Conservation (phyloP, 1,140 invertebrate species). For the Acyrthosiphon pisum region DNA sequence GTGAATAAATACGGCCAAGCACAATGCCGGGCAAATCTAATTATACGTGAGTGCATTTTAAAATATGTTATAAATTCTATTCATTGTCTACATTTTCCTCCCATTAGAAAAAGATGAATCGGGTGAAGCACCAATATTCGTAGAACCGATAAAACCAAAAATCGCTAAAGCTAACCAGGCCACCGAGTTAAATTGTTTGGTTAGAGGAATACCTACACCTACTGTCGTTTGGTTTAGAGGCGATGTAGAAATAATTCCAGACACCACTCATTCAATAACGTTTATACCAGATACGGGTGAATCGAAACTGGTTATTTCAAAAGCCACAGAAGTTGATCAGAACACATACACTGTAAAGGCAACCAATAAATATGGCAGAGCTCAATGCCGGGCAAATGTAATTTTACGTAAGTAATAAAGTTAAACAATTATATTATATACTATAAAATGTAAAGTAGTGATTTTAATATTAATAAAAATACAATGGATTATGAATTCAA, state of each 20-base stretch:
- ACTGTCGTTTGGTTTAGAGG: conserved; percentile 76
- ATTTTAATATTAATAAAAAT: neutral
- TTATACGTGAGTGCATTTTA: conserved; percentile 68
- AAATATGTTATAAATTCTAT: conserved; percentile 62
- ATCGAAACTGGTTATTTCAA: conserved; percentile 70
- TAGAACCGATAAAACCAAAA: conserved; percentile 71
- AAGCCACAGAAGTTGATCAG: conserved; percentile 71
- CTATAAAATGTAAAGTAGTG: neutral
- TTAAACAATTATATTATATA: neutral
- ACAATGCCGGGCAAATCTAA: conserved; percentile 73
- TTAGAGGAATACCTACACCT: conserved; percentile 75
- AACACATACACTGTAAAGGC: conserved; percentile 74
- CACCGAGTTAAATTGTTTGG: conserved; percentile 70
- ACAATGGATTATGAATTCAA: neutral
- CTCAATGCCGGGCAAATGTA: conserved; percentile 74
- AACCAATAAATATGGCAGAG: conserved; percentile 74
- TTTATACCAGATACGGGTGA: conserved; percentile 72
- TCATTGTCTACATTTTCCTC: neutral
- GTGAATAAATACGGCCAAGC: conserved; percentile 75
- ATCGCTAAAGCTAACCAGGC: conserved; percentile 70
- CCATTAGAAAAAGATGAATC: conserved; percentile 71
- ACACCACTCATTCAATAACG: conserved; percentile 67
- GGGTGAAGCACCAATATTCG: conserved; percentile 71
- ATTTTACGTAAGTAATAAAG: conserved; percentile 64
- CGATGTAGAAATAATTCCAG: conserved; percentile 70